Evolutionary conservation across 1,140 invertebrate genomes (phyloP).

Genomic region (Tribolium madens): DNA sequence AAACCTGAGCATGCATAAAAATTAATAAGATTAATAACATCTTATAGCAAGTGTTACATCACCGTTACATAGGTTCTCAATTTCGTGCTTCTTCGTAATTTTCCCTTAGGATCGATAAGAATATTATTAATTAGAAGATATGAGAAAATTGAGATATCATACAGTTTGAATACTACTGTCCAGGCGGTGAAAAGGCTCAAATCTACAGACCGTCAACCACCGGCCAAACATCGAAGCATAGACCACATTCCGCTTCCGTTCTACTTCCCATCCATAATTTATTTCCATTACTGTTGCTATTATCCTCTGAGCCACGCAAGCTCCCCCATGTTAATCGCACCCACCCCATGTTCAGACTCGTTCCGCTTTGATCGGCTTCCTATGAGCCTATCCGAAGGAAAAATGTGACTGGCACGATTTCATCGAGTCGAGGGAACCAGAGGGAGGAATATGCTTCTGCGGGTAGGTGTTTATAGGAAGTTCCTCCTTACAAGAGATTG

Average conservation of each 20-base stretch:
- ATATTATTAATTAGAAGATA: background rate
- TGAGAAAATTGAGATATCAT: background rate
- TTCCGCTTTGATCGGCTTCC: slow-evolving; percentile 16
- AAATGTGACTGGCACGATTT: slow-evolving; percentile 23
- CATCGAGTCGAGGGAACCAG: background rate
- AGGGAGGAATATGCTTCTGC: slow-evolving; percentile 10
- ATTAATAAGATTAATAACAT: background rate
- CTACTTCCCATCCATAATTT: background rate
- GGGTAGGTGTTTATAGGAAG: slow-evolving; percentile 30
- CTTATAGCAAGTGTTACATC: background rate
- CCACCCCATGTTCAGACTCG: slow-evolving; percentile 11
- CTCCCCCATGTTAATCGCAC: slow-evolving; percentile 6
- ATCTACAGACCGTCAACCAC: background rate
- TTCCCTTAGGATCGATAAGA: background rate
- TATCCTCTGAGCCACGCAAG: background rate
- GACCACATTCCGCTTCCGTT: background rate
- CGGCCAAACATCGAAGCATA: background rate
- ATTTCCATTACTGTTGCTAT: background rate
- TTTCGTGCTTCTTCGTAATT: background rate
- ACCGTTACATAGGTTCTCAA: background rate
- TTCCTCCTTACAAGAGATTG: slow-evolving; percentile 17
- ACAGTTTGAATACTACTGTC: background rate
- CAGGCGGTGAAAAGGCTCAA: background rate
- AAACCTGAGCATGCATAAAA: background rate
- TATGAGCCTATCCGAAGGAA: slow-evolving; percentile 18